Evolutionary conservation across 2,888 invertebrate genomes (phyloP).

Genomic region (Hipparchia semele): DNA sequence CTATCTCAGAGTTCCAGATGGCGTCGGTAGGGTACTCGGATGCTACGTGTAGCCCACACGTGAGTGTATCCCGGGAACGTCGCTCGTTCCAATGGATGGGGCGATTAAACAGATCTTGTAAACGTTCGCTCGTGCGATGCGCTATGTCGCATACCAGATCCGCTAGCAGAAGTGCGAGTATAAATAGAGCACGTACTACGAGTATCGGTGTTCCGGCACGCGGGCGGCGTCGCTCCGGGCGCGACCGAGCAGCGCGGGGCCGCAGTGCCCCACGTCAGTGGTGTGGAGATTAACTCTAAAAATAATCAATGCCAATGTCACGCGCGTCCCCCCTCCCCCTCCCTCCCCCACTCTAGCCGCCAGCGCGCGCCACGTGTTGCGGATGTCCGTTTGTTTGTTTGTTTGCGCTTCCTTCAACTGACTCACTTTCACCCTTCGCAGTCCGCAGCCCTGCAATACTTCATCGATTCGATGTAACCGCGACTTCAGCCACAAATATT

Average conservation of each 20-base stretch:
- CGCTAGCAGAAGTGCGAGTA: not conserved
- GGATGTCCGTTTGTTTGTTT: slow-evolving; percentile 22
- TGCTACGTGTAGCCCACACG: not conserved
- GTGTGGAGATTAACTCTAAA: slow-evolving; percentile 22
- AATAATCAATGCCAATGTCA: slow-evolving; percentile 42
- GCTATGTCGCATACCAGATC: not conserved
- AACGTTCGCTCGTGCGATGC: not conserved
- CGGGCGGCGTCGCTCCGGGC: not conserved
- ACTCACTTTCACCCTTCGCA: slow-evolving; percentile 14
- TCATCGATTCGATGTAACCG: too few species aligned
- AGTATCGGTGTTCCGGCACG: not conserved
- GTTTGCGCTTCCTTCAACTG: not conserved
- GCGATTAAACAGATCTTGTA: not conserved
- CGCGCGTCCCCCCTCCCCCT: not conserved
- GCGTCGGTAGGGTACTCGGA: too few species aligned
- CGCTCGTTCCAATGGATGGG: not conserved
- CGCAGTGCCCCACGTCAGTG: not conserved
- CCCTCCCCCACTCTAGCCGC: too few species aligned
- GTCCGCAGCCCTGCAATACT: too few species aligned
- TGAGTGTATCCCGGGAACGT: not conserved
- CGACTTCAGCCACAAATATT: too few species aligned
- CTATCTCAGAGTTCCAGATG: not conserved
- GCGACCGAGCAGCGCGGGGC: not conserved
- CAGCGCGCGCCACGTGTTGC: slow-evolving; percentile 7
- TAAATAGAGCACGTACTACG: not conserved